Evolutionary conservation across 2,888 invertebrate species (phyloP), one percentile per base, ranked within the genome.

Genomic region (Argyresthia albistria): DNA sequence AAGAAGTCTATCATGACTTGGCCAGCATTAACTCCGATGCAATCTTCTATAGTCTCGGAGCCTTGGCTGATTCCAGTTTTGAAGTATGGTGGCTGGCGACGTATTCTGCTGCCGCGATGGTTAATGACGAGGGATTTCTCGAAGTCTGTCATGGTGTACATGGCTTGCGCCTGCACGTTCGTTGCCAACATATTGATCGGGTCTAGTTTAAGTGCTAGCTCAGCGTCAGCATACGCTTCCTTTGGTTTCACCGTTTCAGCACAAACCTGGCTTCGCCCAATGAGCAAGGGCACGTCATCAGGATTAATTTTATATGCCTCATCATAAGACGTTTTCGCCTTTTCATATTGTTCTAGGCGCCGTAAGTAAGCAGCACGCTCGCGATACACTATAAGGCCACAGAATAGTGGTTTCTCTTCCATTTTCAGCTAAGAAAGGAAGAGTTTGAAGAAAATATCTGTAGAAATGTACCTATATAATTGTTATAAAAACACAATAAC

Each of bases 81-180:
- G 58, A 87, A 87, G 59, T 87, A 87, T 0, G 81, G 80, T 1
- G 87, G 87, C 56, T 83, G 79, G 3, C 68, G 68, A 9, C 87
- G 75, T 35, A 57, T 55, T 16, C 78, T 66, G 0, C 70, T 60
- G 1, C 87, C 87, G 4, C 86, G 74, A 54, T 65, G 79, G 59
- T 84, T 86, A 73, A 82, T 80, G n/a, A 86, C 80, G 2, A 86
- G 76, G 1, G 83, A 82, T 42, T 76, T 70, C 54, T 87, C 87
- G 55, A 86, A 87, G 58, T 87, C 83, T 0, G 80, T 78, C 81
- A 86, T 80, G 10, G 83, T 80, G 58, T 87, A 86, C 72, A 84
- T 70, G 12, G 86, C 87, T 1, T 81, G 75, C 1, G 83, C 71
- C 59, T 86, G 84, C 83, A 84, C 82, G 57, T 82, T 81, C 15